Evolutionary conservation across 2,888 invertebrate species (phyloP).

Genomic region (Eilema depressum): DNA sequence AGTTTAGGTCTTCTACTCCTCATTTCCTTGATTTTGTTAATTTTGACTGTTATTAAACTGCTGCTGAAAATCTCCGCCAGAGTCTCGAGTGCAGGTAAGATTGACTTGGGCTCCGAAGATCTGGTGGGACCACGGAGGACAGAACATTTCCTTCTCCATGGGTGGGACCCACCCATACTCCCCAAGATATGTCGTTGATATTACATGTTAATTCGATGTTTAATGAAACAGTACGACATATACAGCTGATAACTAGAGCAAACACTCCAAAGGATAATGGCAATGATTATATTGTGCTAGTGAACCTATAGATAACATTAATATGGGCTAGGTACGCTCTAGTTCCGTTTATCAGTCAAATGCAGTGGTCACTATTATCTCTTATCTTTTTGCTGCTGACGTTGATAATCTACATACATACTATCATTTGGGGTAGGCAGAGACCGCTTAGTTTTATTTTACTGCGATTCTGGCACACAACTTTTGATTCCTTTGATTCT

Average conservation of each 20-base stretch:
- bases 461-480: too few relatives aligned
- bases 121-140: too few relatives aligned
- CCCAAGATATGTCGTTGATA: neutral
- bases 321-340: neutral
- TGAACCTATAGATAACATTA: slow-evolving; percentile 4
- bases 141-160: too few relatives aligned
- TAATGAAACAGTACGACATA: neutral
- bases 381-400: neutral
- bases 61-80: too few relatives aligned
- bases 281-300: slow-evolving; percentile 1
- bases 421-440: neutral
- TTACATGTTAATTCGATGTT: neutral
- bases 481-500: too few relatives aligned
- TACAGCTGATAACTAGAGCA: slow-evolving; percentile 1
- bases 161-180: neutral
- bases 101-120: too few relatives aligned
- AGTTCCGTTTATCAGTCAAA: neutral
- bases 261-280: slow-evolving; percentile 5
- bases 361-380: neutral
- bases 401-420: neutral
- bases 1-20: too few relatives aligned
- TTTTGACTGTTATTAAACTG: too few relatives aligned
- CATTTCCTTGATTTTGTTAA: too few relatives aligned
- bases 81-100: too few relatives aligned
- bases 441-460: too few relatives aligned